Evolutionary conservation across 2,113 vertebrate species (phyloP), one percentile per base, ranked within the genome.

Genomic region (Chionomys nivalis): DNA sequence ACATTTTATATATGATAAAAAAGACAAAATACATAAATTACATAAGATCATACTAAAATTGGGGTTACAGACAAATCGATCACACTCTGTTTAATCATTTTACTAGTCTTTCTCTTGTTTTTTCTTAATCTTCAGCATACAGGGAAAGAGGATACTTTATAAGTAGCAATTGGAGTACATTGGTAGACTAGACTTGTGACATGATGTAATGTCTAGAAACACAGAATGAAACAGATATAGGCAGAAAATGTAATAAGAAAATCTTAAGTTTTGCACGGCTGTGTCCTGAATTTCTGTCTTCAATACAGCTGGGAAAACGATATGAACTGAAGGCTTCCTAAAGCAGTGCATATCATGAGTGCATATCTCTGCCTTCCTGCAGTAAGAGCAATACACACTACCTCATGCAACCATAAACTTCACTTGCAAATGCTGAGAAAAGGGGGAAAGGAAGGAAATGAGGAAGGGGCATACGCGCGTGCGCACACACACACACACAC

Each of bases 351-450:
- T 9, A 8, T 90, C 7, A 4, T 8, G 5, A 33, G 63, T 44
- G 23, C 7, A 26, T 17, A 21, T 7, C n/a, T 79, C 19, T 44
- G 49, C 2, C 19, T 36, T 87, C 55, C 9, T 68, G 87, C 78
- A 91, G 81, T 24, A 95, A 68, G 28, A 77, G 87, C 92, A 95
- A 78, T 87, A 52, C 24, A 44, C 52, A 66, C 19, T 49, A 52
- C 28, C 2, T 28, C 8, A 68, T 87, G 11, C 36, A 68, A 0
- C 33, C 5, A 5, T 16, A 11, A 13, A 42, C 4, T 49, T 12
- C 12, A 7, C 9, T 24, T n/a, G 12, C 23, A 58, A 21, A 11
- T 13, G 28, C 14, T 1, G 24, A 14, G 66, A 19, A 1, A 49
- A 2, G 36, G 9, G 0, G 4, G 4, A 17, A 28, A 33, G 5